These are phyloP conservation scores for Omphaloscelis lunosa DNA, from an alignment of 2,888 invertebrate genomes.

Conservation along the genomic window DNA sequence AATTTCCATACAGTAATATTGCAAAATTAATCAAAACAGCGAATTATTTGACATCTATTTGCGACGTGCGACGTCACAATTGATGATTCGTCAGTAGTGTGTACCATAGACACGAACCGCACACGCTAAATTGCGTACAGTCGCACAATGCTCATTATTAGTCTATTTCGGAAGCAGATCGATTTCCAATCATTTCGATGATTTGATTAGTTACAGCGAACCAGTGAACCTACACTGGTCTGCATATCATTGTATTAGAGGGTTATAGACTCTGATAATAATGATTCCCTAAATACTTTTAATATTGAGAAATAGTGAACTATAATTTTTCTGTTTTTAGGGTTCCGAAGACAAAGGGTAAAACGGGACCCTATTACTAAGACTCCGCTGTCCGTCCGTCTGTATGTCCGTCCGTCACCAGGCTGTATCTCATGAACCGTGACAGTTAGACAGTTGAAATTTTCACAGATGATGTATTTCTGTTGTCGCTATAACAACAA, in stretches of 20 bases:
- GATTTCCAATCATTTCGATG: constrained; percentile 25
- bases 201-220: constrained; percentile 19
- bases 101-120: neutral
- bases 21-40: too few relatives aligned
- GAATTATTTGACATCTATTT: too few relatives aligned
- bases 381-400: too few relatives aligned
- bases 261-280: neutral
- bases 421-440: too few relatives aligned
- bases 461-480: too few relatives aligned
- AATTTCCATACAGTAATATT: too few relatives aligned
- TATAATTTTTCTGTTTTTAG: neutral
- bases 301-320: neutral
- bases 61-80: too few relatives aligned
- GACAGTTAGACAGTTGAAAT: too few relatives aligned
- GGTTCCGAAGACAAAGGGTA: too few relatives aligned
- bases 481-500: too few relatives aligned
- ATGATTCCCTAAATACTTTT: neutral
- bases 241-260: neutral
- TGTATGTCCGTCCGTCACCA: too few relatives aligned
- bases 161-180: constrained; percentile 6
- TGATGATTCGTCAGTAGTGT: neutral
- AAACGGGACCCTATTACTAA: too few relatives aligned
- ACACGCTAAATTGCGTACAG: neutral
- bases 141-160: constrained; percentile 4
- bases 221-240: neutral